Conservation (phyloP, 1,140 invertebrate species). For the Drosophila busckii region DNA sequence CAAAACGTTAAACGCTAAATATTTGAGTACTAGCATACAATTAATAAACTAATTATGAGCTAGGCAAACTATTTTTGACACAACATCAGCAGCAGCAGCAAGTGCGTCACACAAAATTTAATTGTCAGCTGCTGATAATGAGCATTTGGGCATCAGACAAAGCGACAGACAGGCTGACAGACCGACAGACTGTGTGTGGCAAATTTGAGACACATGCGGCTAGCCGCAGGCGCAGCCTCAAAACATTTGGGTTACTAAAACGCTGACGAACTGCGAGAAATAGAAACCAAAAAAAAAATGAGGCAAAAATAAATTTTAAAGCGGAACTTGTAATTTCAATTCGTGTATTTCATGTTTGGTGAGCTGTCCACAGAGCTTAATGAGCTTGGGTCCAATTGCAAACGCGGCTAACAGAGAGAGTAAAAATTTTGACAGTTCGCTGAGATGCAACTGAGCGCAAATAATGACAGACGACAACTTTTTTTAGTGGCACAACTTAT, state of each 20-base stretch:
- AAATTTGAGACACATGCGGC: constrained; percentile 68
- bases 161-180: no score
- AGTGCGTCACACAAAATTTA: no score
- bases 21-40: no score
- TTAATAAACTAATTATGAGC: no score
- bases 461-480: constrained; percentile 52
- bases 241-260: constrained; percentile 73
- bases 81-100: no score
- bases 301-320: constrained; percentile 48
- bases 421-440: constrained; percentile 37
- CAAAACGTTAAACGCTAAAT: no score
- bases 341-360: constrained; percentile 68
- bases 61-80: no score
- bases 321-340: constrained; percentile 73
- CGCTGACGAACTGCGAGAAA: constrained; percentile 25
- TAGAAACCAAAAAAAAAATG: constrained; percentile 30
- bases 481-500: not conserved
- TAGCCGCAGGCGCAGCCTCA: constrained; percentile 53
- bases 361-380: constrained; percentile 61
- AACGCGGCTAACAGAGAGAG: constrained; percentile 40
- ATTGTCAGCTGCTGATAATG: no score
- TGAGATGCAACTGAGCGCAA: constrained; percentile 56
- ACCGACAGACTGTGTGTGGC: constrained; percentile 30
- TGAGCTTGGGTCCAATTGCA: constrained; percentile 67
- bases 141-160: no score